These are phyloP conservation scores for Sardina pilchardus DNA, from an alignment of 2,113 vertebrate species.

Conservation along the genomic window DNA sequence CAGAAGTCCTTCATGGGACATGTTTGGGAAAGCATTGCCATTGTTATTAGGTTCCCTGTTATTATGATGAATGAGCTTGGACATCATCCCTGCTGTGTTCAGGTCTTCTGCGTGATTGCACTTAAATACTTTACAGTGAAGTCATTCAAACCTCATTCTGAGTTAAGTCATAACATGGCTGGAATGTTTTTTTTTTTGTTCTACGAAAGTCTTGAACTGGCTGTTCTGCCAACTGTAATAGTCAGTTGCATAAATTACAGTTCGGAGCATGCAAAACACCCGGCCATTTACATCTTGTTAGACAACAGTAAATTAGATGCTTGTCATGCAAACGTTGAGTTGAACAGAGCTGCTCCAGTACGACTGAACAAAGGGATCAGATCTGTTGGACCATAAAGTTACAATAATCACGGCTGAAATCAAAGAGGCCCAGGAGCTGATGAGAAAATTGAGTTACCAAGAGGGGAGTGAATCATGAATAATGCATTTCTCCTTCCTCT, in stretches of 20 bases:
- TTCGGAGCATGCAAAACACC: not conserved
- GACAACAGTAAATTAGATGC: slow-evolving; percentile 20
- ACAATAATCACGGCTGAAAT: slow-evolving; percentile 31
- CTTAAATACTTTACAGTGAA: not conserved
- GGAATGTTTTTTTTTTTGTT: not conserved
- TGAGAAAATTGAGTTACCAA: slow-evolving; percentile 31
- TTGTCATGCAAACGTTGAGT: not conserved
- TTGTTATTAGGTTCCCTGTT: not conserved
- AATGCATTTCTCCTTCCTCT: slow-evolving; percentile 19
- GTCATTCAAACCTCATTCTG: slow-evolving; percentile 12
- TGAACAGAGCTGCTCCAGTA: too few species aligned
- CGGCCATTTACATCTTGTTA: not conserved
- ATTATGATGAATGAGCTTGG: slow-evolving; percentile 2
- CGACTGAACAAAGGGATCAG: not conserved
- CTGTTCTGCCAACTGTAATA: slow-evolving; percentile 14
- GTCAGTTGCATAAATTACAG: slow-evolving; percentile 9
- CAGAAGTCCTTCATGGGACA: not conserved
- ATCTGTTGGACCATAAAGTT: slow-evolving; percentile 32
- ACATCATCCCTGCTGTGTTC: not conserved
- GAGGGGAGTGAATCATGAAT: slow-evolving; percentile 37
- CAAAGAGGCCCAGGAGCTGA: slow-evolving; percentile 38
- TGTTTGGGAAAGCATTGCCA: slow-evolving; percentile 1
- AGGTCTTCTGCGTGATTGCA: slow-evolving; percentile 17
- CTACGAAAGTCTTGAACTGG: not conserved
- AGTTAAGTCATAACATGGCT: not conserved